A percentile compares a stretch with the other conserved stretches of the same genome.
These are phyloP conservation scores for Bolinopsis microptera DNA, from an alignment of 37 sponge, comb jelly and placozoan species.

Conservation along the genomic window DNA sequence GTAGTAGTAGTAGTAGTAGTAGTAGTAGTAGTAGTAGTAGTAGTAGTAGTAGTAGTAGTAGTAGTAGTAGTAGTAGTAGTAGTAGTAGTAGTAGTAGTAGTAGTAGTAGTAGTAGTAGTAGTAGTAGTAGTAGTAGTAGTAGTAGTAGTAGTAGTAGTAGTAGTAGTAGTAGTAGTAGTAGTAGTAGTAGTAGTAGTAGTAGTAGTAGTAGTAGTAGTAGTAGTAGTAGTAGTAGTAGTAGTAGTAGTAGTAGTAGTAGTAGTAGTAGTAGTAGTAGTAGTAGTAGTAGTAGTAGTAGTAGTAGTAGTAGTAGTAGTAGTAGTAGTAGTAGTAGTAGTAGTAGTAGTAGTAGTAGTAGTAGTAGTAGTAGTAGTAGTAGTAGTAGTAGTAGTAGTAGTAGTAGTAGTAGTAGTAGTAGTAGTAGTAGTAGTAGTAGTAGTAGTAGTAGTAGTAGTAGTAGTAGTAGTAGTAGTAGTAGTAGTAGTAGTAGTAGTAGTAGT, in stretches of 20 bases:
- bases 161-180: conserved; percentile 11
- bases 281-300: conserved; percentile 11
- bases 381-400: conserved; percentile 11
- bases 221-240: conserved; percentile 11
- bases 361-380: conserved; percentile 11
- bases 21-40: conserved; percentile 11
- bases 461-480: conserved; percentile 11
- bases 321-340: conserved; percentile 11
- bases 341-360: conserved; percentile 11
- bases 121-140: conserved; percentile 11
- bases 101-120: conserved; percentile 11
- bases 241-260: conserved; percentile 11
- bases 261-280: conserved; percentile 11
- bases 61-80: conserved; percentile 11
- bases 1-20: conserved; percentile 11
- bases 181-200: conserved; percentile 11
- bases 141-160: conserved; percentile 11
- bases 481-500: conserved; percentile 11
- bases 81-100: conserved; percentile 11
- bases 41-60: conserved; percentile 11
- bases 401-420: conserved; percentile 11
- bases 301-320: conserved; percentile 11
- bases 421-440: conserved; percentile 11
- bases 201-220: conserved; percentile 11
- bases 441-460: conserved; percentile 11